Conservation (phyloP, 2,888 invertebrate species). For the Entomobrya multifasciata region DNA sequence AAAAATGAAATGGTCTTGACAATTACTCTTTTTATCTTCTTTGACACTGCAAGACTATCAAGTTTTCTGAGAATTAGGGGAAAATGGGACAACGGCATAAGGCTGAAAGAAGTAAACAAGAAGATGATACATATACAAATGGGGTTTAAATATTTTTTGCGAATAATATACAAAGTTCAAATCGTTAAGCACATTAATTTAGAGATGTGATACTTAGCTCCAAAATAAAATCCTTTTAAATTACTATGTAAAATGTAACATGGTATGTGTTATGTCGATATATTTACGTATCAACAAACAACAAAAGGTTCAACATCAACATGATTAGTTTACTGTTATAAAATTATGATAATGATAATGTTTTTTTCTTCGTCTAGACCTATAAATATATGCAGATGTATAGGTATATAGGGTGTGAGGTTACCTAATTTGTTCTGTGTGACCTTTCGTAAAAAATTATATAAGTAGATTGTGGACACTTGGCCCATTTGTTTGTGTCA, state of each 20-base stretch:
- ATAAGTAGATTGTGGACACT: slow-evolving; percentile 7
- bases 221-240: no score
- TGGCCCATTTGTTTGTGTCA: slow-evolving; percentile 26
- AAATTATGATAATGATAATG: no score
- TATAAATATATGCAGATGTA: no score
- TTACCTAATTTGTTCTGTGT: slow-evolving; percentile 4
- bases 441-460: slow-evolving; percentile 16
- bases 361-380: no score
- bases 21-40: background rate
- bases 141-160: no score
- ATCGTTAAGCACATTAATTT: slow-evolving; percentile 8
- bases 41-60: background rate
- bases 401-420: no score
- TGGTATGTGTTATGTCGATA: no score
- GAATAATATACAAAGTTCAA: background rate
- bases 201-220: background rate
- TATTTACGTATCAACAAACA: no score
- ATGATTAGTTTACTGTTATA: no score
- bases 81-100: slow-evolving; percentile 23
- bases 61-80: slow-evolving; percentile 31
- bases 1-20: background rate
- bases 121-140: no score
- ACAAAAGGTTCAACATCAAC: no score
- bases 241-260: no score
- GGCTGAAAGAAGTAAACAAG: slow-evolving; percentile 10